Percentiles rank a stretch among this genome's conserved stretches.
Conservation (phyloP, 2,797 vertebrate genomes). For the Brachyalestes nurse region DNA sequence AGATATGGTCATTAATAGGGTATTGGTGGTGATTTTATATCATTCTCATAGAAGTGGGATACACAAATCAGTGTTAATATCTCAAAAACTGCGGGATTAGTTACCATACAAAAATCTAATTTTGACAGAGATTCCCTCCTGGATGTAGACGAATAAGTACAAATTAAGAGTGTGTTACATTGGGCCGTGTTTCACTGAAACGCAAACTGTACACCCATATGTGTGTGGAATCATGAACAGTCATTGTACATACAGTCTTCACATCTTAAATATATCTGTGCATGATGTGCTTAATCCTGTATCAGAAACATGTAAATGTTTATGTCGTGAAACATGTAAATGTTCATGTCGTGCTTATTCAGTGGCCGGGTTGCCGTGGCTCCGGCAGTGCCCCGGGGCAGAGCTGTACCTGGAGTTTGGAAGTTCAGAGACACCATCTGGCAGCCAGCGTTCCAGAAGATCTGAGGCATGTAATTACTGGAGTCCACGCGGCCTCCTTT, state of each 20-base stretch:
- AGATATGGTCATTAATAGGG: no score
- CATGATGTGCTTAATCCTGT: background rate
- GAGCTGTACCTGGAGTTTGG: slow-evolving; percentile 96
- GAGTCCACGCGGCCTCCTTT: slow-evolving; percentile 99
- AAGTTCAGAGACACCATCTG: slow-evolving; percentile 99
- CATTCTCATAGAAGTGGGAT: no score
- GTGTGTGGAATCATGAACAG: background rate
- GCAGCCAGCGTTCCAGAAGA: slow-evolving; percentile 99
- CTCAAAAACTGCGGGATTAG: no score
- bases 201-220: background rate
- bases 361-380: background rate
- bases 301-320: slow-evolving; percentile 8
- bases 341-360: slow-evolving; percentile 7
- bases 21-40: no score
- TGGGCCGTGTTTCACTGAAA: no score
- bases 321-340: slow-evolving; percentile 9
- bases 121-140: no score
- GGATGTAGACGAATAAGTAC: no score
- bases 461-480: slow-evolving; percentile 99
- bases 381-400: slow-evolving; percentile 28
- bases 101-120: no score
- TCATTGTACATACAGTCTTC: background rate
- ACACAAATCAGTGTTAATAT: no score
- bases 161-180: background rate
- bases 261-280: background rate